Base-by-base conservation (phyloP, 2,888 invertebrate species). In the Philaethria dido region DNA sequence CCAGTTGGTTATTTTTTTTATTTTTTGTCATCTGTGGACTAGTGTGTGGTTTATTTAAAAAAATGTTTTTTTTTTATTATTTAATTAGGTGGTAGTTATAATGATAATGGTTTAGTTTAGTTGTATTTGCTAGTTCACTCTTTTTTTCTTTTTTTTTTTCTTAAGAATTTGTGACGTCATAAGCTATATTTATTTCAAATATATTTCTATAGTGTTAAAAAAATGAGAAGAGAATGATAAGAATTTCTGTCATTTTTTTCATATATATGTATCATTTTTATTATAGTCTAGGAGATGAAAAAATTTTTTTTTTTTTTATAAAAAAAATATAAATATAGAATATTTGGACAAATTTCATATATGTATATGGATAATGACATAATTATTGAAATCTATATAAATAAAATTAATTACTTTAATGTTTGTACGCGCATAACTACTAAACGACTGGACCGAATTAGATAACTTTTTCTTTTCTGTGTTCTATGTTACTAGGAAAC, bases 1-100 rank as follows among this genome's bases (percentile, higher is more conserved):
- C 75, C 71, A 76, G 22, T 42, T 57, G 22, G 16, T 11, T 39
- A 22, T 57, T 42, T 65, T 74, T 74, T 71, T 69, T 74, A 75
- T 57, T 45, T 66, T 57, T 47, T 44, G 11, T 29, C 14, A 33
- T 22, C 22, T 64, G 55, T 64, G 64, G 47, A 48, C 57, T 59
- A 25, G 36, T 13, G 6, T 39, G 9, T 54, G n/a, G 9, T 18
- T 36, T n/a, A 11, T 45, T 33, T 16, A 22, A 33, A 29, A 45
- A 33, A 52, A n/a, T 3, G 0, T 20, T n/a, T 36, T 22, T 22
- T 9, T 45, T 36, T 54, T 16, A 11, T 16, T 11, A 11, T 16
- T 29, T 29, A 13, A 11, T 39, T 1, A n/a, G n/a, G n/a, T n/a
- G 13, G 29, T 33, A 18, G 11, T 45, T 45, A 8, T 29, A 29